phyloP scores from a whole-genome alignment of 2,113 vertebrate species.

The Mustelus asterias region DNA sequence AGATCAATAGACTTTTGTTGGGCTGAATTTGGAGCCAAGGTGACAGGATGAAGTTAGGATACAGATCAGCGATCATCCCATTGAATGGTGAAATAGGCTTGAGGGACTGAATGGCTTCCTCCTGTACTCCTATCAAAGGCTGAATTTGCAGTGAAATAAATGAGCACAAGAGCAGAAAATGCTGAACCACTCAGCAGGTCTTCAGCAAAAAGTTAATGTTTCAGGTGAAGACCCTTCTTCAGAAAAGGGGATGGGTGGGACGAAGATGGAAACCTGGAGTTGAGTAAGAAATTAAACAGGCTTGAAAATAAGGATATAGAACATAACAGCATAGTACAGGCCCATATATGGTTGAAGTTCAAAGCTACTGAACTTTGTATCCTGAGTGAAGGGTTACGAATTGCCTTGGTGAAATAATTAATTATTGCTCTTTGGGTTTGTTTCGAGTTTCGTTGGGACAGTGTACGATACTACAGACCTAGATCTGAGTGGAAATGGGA shows the following conservation, averaged over 20 bases:
- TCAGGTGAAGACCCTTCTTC: not conserved
- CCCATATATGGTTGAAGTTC: not conserved
- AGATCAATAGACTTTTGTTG: no score
- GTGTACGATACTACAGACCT: not conserved
- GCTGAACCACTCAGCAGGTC: no score
- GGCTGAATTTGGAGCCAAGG: no score
- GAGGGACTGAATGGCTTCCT: not conserved
- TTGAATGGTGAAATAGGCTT: no score
- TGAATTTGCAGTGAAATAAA: not conserved
- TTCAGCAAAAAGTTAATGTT: not conserved
- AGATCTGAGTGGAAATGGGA: not conserved
- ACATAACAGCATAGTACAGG: no score
- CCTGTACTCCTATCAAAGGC: not conserved
- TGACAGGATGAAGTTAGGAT: no score
- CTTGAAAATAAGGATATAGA: not conserved
- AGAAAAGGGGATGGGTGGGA: not conserved
- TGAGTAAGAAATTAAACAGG: not conserved
- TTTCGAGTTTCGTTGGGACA: not conserved
- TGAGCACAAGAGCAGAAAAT: not conserved
- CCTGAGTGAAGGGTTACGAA: not conserved
- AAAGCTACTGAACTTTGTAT: not conserved
- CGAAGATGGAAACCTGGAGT: not conserved
- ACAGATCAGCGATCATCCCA: no score
- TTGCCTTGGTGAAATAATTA: not conserved
- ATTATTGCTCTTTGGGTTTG: not conserved